These are phyloP conservation scores for Drosophila tropicalis DNA, from an alignment of 1,140 invertebrate genomes.

Conservation along the genomic window DNA sequence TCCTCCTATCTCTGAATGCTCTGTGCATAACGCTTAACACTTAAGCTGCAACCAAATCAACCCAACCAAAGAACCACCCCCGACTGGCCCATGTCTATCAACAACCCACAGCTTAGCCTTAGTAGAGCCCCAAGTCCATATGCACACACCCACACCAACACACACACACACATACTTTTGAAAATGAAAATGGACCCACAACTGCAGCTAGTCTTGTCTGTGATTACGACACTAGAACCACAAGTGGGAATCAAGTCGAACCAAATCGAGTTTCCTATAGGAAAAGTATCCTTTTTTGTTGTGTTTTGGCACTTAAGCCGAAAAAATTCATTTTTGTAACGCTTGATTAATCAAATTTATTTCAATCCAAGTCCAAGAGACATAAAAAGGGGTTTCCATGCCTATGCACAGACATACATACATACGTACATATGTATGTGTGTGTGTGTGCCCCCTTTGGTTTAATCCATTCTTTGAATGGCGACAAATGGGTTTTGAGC, in stretches of 20 bases:
- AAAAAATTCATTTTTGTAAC: slow-evolving; percentile 24
- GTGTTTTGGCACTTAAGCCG: not conserved
- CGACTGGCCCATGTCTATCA: slow-evolving; percentile 24
- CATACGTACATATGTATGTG: too few relatives aligned
- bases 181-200: not conserved
- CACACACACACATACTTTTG: not conserved
- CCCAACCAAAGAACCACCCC: not conserved
- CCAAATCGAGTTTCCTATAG: not conserved
- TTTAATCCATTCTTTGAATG: slow-evolving; percentile 1
- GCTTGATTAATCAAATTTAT: slow-evolving; percentile 45
- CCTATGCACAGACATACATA: not conserved
- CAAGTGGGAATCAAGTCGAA: slow-evolving; percentile 11
- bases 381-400: not conserved
- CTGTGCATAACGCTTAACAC: slow-evolving; percentile 80
- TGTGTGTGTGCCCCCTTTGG: not conserved
- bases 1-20: slow-evolving; percentile 18
- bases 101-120: slow-evolving; percentile 43
- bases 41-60: slow-evolving; percentile 67
- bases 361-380: not conserved
- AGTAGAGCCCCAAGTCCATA: slow-evolving; percentile 34
- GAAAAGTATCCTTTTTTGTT: not conserved
- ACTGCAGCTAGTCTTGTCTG: slow-evolving; percentile 46
- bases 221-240: slow-evolving; percentile 57
- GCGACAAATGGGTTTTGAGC: not conserved
- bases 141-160: slow-evolving; percentile 16